Percentiles rank a stretch among this genome's conserved stretches.
phyloP scores from a whole-genome alignment of 2,113 vertebrate genomes.

The Bostrychus sinensis region DNA sequence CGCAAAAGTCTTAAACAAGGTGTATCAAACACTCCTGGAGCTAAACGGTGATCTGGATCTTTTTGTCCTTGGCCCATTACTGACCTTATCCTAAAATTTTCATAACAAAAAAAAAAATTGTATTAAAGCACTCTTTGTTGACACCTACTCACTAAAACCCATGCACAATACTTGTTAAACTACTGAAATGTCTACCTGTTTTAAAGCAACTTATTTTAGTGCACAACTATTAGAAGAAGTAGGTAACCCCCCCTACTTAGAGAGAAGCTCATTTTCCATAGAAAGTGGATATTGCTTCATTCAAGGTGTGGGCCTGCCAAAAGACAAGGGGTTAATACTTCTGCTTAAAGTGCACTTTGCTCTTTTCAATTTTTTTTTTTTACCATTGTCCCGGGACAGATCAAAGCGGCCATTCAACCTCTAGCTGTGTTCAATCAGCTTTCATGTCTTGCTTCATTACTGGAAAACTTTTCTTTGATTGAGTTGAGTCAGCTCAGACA shows the following conservation, averaged over 20 bases:
- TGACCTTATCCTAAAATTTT: neutral
- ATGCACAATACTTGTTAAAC: no score
- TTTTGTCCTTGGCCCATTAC: no score
- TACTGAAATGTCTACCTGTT: neutral
- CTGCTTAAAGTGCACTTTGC: slow-evolving; percentile 76
- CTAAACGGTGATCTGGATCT: no score
- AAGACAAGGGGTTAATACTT: slow-evolving; percentile 76
- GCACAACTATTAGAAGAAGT: slow-evolving; percentile 27
- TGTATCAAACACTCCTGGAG: no score
- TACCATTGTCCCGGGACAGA: slow-evolving; percentile 71
- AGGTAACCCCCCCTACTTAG: slow-evolving; percentile 47
- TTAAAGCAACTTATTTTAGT: slow-evolving; percentile 19
- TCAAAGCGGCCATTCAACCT: slow-evolving; percentile 80
- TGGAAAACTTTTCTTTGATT: slow-evolving; percentile 79
- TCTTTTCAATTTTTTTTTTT: slow-evolving; percentile 77
- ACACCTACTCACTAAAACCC: no score
- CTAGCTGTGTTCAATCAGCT: slow-evolving; percentile 66
- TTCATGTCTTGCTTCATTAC: slow-evolving; percentile 80
- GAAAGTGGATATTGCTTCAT: slow-evolving; percentile 62
- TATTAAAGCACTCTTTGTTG: no score
- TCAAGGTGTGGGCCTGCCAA: slow-evolving; percentile 75
- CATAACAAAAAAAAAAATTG: neutral
- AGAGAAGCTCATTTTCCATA: slow-evolving; percentile 54
- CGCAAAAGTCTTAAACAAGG: no score
- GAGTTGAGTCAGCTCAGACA: slow-evolving; percentile 74